phyloP scores from a whole-genome alignment of 2,113 vertebrate species.

The Ammospiza caudacuta region DNA sequence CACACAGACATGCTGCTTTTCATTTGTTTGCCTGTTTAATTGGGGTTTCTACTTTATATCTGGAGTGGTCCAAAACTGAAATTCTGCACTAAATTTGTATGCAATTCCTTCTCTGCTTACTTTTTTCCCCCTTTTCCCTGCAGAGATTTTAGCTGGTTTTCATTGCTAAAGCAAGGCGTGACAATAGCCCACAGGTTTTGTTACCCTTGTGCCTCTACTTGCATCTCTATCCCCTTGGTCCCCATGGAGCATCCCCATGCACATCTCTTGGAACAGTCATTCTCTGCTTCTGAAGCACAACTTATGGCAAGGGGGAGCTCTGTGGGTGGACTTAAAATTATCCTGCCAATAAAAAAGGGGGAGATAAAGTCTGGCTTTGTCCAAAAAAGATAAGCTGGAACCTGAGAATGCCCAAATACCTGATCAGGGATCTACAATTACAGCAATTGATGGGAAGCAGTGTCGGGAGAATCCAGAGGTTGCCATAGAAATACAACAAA shows the following conservation, averaged over 20 bases:
- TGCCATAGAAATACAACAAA: slow-evolving; percentile 51
- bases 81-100: neutral
- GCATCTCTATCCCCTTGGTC: neutral
- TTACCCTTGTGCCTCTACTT: neutral
- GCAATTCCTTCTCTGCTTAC: neutral
- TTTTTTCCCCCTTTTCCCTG: neutral
- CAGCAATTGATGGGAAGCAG: slow-evolving; percentile 23
- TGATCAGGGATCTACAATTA: slow-evolving; percentile 39
- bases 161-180: neutral
- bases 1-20: neutral
- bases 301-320: neutral
- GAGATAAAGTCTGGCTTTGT: slow-evolving; percentile 45
- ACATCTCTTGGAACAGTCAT: neutral
- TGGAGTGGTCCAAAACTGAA: neutral
- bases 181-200: slow-evolving; percentile 10
- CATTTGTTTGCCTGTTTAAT: neutral
- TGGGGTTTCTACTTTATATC: neutral
- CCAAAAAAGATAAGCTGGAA: slow-evolving; percentile 33
- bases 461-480: slow-evolving; percentile 14
- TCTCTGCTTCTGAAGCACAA: neutral
- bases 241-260: neutral
- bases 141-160: neutral
- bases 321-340: slow-evolving; percentile 38
- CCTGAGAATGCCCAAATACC: neutral
- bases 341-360: slow-evolving; percentile 22